These are phyloP conservation scores for Linepithema humile DNA, from an alignment of 1,140 invertebrate species.

Conservation along the genomic window DNA sequence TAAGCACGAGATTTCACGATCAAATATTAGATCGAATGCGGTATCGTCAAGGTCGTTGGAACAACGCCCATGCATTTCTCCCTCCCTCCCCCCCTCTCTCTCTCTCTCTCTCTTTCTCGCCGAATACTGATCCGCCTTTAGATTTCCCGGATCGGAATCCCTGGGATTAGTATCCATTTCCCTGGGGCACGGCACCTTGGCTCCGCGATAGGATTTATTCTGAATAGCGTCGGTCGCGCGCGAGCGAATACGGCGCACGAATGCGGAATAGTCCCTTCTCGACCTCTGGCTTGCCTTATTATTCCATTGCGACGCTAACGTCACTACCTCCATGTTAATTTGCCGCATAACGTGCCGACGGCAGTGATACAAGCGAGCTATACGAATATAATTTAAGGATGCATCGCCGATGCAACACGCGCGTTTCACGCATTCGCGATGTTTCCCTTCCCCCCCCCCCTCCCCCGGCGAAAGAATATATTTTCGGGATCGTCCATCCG, in stretches of 20 bases:
- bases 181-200: constrained; percentile 64
- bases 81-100: neutral
- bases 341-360: constrained; percentile 53
- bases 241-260: constrained; percentile 49
- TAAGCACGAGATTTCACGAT: neutral
- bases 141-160: constrained; percentile 70
- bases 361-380: neutral
- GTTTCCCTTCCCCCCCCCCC: no score
- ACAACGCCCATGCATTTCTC: constrained; percentile 62
- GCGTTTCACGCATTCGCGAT: neutral
- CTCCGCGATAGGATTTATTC: constrained; percentile 73
- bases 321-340: constrained; percentile 64
- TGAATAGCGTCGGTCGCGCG: constrained; percentile 51
- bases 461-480: neutral
- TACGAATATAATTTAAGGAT: neutral
- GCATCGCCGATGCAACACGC: neutral
- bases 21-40: constrained; percentile 36
- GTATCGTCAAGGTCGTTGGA: constrained; percentile 72
- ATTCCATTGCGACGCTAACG: constrained; percentile 56
- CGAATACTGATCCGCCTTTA: constrained; percentile 71
- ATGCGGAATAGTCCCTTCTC: constrained; percentile 61
- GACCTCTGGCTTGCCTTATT: constrained; percentile 41
- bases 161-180: constrained; percentile 78
- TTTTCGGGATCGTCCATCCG: neutral
- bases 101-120: neutral